These are phyloP conservation scores for Microcebus tavaratra DNA, from an alignment of 2,113 vertebrate species.

Conservation along the genomic window DNA sequence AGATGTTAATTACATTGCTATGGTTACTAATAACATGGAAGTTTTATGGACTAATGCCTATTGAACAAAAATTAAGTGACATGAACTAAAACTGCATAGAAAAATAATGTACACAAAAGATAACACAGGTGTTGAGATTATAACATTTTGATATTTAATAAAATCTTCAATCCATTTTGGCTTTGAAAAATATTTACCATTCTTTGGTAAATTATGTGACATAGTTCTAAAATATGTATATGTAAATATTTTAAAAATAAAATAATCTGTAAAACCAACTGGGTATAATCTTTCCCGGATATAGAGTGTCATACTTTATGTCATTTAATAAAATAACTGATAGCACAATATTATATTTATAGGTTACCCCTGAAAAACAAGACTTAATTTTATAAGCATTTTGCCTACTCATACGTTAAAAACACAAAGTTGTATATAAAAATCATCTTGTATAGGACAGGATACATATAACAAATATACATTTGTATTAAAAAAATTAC, in stretches of 20 bases:
- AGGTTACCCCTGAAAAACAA: constrained; percentile 14
- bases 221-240: neutral
- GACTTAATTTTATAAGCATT: constrained; percentile 5
- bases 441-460: neutral
- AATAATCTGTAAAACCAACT: constrained; percentile 10
- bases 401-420: neutral
- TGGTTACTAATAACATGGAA: constrained; percentile 1
- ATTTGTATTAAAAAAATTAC: constrained; percentile 14
- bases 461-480: neutral
- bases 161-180: constrained; percentile 27
- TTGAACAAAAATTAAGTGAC: neutral
- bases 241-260: constrained; percentile 5
- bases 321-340: constrained; percentile 13
- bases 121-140: neutral
- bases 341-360: neutral
- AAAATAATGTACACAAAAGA: neutral
- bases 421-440: neutral
- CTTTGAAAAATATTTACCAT: constrained; percentile 42
- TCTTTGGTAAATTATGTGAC: constrained; percentile 9
- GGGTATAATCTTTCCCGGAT: neutral
- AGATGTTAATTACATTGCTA: constrained; percentile 23
- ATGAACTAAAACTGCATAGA: constrained; percentile 24
- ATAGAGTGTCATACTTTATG: neutral
- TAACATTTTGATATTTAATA: constrained; percentile 46
- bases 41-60: neutral